Percentiles rank a stretch among this genome's conserved stretches.
Conservation (phyloP, 2,888 invertebrate genomes). For the Lycia hirtaria region DNA sequence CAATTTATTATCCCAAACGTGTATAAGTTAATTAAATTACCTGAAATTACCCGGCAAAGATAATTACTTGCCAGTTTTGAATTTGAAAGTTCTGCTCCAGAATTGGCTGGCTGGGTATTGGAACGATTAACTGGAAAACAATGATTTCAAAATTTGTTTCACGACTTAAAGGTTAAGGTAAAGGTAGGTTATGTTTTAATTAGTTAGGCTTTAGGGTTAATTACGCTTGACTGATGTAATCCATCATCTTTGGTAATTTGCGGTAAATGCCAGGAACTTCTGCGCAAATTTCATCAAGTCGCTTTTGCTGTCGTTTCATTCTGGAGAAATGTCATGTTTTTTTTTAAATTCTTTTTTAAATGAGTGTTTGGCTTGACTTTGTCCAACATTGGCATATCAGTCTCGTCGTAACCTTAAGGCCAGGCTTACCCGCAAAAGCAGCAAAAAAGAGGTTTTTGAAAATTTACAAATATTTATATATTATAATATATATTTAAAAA, state of each 20-base stretch:
- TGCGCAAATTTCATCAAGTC: not conserved
- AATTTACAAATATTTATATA: too few relatives aligned
- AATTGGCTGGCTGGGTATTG: conserved; percentile 38
- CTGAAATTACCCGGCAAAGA: conserved; percentile 42
- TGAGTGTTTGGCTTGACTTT: too few relatives aligned
- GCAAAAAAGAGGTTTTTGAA: too few relatives aligned
- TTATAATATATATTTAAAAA: too few relatives aligned
- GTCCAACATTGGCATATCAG: too few relatives aligned
- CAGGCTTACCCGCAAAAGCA: too few relatives aligned
- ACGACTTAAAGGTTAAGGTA: not conserved
- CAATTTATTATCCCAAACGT: conserved; percentile 45
- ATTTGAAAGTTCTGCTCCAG: conserved; percentile 32
- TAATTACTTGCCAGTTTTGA: conserved; percentile 49
- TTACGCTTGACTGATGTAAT: conserved; percentile 1
- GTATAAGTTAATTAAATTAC: conserved; percentile 47
- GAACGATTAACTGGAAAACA: conserved; percentile 33
- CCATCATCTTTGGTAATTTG: not conserved
- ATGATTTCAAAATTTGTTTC: conserved; percentile 3
- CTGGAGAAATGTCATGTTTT: too few relatives aligned
- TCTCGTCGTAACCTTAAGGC: too few relatives aligned
- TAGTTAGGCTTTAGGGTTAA: not conserved
- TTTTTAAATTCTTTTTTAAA: too few relatives aligned
- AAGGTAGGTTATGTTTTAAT: too few relatives aligned
- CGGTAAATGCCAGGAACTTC: not conserved
- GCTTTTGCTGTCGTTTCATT: not conserved